A percentile compares a stretch with the other conserved stretches of the same genome.
Evolutionary conservation across 2,797 vertebrate species (phyloP).

Genomic region (Ceryle rudis): DNA sequence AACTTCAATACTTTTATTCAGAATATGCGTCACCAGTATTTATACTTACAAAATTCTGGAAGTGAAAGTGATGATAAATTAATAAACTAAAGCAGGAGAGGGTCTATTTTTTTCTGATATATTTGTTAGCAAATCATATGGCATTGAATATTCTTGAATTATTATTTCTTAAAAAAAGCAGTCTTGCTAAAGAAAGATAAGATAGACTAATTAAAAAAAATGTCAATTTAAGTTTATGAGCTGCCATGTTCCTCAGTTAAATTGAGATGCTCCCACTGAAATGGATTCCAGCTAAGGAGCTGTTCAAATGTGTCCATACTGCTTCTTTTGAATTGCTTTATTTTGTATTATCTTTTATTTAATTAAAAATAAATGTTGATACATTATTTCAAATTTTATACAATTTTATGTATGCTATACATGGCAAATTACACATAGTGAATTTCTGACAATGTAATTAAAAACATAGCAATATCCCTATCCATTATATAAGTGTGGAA

Average conservation of each 20-base stretch:
- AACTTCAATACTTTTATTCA: conserved; percentile 35
- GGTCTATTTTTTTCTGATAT: conserved; percentile 7
- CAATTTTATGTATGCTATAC: background rate
- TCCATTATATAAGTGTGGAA: background rate
- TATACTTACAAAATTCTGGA: conserved; percentile 14
- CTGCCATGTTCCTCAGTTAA: background rate
- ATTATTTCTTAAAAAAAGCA: background rate
- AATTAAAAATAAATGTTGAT: background rate
- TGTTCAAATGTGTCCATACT: background rate
- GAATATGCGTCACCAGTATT: conserved; percentile 28
- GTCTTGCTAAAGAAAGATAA: background rate
- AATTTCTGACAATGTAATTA: background rate
- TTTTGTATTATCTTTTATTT: background rate
- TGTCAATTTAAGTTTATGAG: background rate
- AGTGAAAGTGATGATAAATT: conserved; percentile 18
- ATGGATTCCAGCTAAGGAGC: background rate
- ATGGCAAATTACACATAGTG: background rate
- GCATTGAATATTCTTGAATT: background rate
- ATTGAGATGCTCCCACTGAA: background rate
- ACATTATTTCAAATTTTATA: background rate
- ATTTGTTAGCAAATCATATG: background rate
- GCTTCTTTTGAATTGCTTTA: background rate
- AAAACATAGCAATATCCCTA: background rate
- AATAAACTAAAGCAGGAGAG: background rate
- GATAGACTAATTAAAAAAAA: background rate